A percentile compares a stretch with the other conserved stretches of the same genome.
Evolutionary conservation across 53 echinoderm and acorn worm genomes (phyloP).

Genomic region (Apostichopus leukothele): DNA sequence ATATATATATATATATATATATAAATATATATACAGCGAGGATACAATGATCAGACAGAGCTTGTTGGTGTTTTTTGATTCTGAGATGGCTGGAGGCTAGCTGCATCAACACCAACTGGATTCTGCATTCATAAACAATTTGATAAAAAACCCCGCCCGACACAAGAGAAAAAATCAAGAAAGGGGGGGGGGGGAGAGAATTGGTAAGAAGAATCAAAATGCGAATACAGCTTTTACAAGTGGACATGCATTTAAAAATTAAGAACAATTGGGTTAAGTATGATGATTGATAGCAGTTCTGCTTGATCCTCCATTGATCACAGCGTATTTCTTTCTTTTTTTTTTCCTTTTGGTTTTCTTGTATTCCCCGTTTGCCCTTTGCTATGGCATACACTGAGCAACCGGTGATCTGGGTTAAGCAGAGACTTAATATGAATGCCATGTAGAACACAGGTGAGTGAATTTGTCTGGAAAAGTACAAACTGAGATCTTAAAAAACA

Average conservation of each 20-base stretch:
- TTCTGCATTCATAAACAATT: constrained; percentile 11
- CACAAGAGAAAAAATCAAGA: constrained; percentile 21
- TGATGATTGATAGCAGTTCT: background rate
- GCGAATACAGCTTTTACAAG: background rate
- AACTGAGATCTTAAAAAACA: too few species aligned
- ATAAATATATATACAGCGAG: too few species aligned
- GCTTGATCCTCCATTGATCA: background rate
- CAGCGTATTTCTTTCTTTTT: background rate
- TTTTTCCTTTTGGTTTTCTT: background rate
- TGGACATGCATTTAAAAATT: constrained; percentile 43
- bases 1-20: too few species aligned
- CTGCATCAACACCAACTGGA: background rate
- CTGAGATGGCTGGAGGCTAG: background rate
- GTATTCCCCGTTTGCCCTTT: too few species aligned
- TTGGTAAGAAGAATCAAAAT: background rate
- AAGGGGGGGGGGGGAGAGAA: background rate
- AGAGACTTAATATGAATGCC: background rate
- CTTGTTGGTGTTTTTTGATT: background rate
- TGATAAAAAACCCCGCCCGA: background rate
- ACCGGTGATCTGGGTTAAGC: background rate
- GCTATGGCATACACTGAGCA: too few species aligned
- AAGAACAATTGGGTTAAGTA: constrained; percentile 37
- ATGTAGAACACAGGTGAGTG: background rate
- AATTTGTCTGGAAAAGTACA: background rate
- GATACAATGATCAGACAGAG: too few species aligned